Evolutionary conservation across 2,888 invertebrate genomes (phyloP).

Genomic region (Drosophila tripunctata): DNA sequence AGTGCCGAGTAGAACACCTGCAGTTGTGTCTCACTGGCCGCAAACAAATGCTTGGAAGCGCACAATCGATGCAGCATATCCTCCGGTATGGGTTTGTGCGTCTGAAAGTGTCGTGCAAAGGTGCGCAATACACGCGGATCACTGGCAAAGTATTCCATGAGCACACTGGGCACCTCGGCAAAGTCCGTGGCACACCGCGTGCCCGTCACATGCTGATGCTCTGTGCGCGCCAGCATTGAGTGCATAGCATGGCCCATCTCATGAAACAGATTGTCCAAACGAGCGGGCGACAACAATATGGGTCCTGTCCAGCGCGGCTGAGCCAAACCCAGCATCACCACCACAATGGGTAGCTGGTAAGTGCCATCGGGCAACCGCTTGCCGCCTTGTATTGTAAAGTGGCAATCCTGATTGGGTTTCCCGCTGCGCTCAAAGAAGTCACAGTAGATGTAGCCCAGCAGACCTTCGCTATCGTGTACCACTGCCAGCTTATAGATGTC

Average conservation of each 20-base stretch:
- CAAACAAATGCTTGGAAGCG: constrained; percentile 93
- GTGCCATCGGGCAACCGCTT: constrained; percentile 90
- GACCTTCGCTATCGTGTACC: constrained; percentile 90
- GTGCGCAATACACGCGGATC: constrained; percentile 92
- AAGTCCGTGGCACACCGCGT: constrained; percentile 99
- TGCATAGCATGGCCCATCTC: constrained; percentile 99
- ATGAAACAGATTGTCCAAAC: constrained; percentile 98
- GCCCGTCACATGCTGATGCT: constrained; percentile 98
- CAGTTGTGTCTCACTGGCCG: constrained; percentile 94
- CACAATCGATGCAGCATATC: constrained; percentile 92
- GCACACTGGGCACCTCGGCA: constrained; percentile 99
- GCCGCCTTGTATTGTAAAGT: constrained; percentile 99
- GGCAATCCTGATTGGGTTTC: constrained; percentile 99
- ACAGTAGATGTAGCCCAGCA: constrained; percentile 97
- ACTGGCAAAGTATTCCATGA: constrained; percentile 98
- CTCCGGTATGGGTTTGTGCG: constrained; percentile 92
- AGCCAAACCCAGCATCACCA: constrained; percentile 94
- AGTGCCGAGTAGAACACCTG: constrained; percentile 95
- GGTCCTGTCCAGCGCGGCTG: constrained; percentile 90
- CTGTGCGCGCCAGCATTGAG: constrained; percentile 97
- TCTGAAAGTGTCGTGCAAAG: constrained; percentile 96
- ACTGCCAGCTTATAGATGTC: constrained; percentile 97
- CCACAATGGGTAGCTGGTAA: constrained; percentile 96
- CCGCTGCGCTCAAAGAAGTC: constrained; percentile 96
- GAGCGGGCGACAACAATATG: constrained; percentile 91